These are phyloP conservation scores for Trachurus trachurus DNA, from an alignment of 2,797 vertebrate genomes.

Conservation along the genomic window DNA sequence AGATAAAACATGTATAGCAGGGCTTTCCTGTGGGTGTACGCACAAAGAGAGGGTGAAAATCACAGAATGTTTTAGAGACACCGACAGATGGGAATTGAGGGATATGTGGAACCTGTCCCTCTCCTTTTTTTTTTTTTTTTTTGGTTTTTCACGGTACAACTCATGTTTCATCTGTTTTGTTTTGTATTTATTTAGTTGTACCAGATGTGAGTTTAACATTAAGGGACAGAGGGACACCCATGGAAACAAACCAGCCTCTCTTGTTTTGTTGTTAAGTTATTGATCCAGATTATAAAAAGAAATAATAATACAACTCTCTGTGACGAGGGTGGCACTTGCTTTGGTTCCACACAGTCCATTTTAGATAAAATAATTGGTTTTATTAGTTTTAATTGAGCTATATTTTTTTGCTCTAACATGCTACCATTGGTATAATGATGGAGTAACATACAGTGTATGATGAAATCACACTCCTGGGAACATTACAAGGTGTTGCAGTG, in stretches of 20 bases:
- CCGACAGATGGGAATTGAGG: slow-evolving; percentile 42
- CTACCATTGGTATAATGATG: background rate
- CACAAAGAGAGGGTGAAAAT: slow-evolving; percentile 45
- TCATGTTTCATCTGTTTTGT: slow-evolving; percentile 42
- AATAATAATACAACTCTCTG: slow-evolving; percentile 1
- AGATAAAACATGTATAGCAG: slow-evolving; percentile 70
- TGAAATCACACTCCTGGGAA: background rate
- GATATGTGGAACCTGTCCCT: slow-evolving; percentile 59
- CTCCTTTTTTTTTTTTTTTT: slow-evolving; percentile 26
- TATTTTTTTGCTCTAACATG: background rate
- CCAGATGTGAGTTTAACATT: slow-evolving; percentile 45
- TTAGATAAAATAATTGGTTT: background rate
- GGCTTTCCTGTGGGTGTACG: slow-evolving; percentile 53
- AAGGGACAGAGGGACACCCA: background rate
- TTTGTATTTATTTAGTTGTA: slow-evolving; percentile 41
- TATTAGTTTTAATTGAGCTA: slow-evolving; percentile 1
- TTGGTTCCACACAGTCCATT: background rate
- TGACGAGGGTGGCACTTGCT: background rate
- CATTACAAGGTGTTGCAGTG: background rate
- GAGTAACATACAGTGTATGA: background rate
- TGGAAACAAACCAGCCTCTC: slow-evolving; percentile 16
- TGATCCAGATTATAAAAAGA: slow-evolving; percentile 16
- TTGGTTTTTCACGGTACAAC: background rate
- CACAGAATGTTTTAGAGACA: slow-evolving; percentile 47
- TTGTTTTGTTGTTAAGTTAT: slow-evolving; percentile 35